phyloP scores from a whole-genome alignment of 2,113 vertebrate genomes.

The Protobothrops flavoviridis region DNA sequence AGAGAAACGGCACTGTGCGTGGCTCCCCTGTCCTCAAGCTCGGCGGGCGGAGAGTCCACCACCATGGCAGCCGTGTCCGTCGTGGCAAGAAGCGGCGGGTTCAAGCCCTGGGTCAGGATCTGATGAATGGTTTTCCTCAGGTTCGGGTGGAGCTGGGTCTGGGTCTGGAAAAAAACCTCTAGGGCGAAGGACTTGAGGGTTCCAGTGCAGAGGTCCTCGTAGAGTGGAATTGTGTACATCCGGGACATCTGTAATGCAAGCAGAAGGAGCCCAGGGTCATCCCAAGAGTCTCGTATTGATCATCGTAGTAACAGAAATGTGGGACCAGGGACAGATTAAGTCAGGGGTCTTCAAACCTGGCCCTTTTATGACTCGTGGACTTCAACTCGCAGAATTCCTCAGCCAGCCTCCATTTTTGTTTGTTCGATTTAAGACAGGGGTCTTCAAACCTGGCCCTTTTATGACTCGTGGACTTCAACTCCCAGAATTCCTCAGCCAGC shows the following conservation, averaged over 20 bases:
- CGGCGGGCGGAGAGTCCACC: conserved; percentile 60
- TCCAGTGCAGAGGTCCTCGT: conserved; percentile 92
- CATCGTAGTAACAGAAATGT: background rate
- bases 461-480: too few relatives aligned
- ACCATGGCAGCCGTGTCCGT: conserved; percentile 51
- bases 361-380: too few relatives aligned
- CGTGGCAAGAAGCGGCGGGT: conserved; percentile 58
- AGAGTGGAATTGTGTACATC: conserved; percentile 97
- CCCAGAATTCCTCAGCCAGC: too few relatives aligned
- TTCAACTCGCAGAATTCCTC: too few relatives aligned
- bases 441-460: too few relatives aligned
- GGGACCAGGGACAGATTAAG: background rate
- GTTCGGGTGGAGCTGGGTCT: conserved; percentile 90
- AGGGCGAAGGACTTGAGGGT: conserved; percentile 90
- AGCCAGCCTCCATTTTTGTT: too few relatives aligned
- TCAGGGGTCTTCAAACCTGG: too few relatives aligned
- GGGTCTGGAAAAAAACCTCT: conserved; percentile 94
- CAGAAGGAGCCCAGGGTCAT: background rate
- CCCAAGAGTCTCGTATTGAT: background rate
- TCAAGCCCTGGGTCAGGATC: conserved; percentile 86
- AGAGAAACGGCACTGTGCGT: conserved; percentile 78
- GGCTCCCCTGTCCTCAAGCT: conserved; percentile 75
- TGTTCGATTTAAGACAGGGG: too few relatives aligned
- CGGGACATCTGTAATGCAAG: conserved; percentile 83
- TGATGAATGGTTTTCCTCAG: conserved; percentile 90